phyloP scores from a whole-genome alignment of 2,888 invertebrate genomes.

The Cotesia congregata region DNA sequence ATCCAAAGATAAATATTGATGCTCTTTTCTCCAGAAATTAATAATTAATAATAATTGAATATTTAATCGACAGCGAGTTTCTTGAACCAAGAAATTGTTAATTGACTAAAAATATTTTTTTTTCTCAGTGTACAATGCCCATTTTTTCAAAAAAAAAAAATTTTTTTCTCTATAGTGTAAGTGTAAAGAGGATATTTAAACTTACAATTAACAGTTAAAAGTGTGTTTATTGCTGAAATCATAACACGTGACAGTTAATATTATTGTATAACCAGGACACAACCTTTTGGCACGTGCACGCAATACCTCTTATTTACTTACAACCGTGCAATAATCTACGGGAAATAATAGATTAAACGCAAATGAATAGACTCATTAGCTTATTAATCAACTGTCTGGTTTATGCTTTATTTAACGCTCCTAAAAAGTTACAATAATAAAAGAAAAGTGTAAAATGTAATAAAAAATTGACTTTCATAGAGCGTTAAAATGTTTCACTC shows the following conservation, averaged over 20 bases:
- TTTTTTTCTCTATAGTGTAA: background rate
- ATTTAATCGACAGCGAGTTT: no score
- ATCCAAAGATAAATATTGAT: no score
- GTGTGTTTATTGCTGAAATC: background rate
- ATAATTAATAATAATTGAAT: no score
- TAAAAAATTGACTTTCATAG: background rate
- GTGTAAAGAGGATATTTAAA: no score
- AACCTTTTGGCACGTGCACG: constrained; percentile 46
- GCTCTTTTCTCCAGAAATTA: no score
- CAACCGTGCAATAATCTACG: background rate
- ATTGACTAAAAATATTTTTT: no score
- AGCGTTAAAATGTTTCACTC: constrained; percentile 6
- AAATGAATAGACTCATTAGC: constrained; percentile 11
- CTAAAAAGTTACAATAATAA: background rate
- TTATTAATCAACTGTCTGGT: background rate
- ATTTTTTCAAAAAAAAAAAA: background rate
- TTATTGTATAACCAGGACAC: constrained; percentile 40
- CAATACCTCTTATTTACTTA: constrained; percentile 29
- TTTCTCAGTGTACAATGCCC: no score
- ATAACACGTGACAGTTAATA: constrained; percentile 40
- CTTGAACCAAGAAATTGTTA: no score
- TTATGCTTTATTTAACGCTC: background rate
- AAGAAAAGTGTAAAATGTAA: background rate
- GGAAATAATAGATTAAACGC: constrained; percentile 3
- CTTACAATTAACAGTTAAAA: background rate